Conservation (phyloP, 1,140 invertebrate species). For the Euura saliciscinereae region DNA sequence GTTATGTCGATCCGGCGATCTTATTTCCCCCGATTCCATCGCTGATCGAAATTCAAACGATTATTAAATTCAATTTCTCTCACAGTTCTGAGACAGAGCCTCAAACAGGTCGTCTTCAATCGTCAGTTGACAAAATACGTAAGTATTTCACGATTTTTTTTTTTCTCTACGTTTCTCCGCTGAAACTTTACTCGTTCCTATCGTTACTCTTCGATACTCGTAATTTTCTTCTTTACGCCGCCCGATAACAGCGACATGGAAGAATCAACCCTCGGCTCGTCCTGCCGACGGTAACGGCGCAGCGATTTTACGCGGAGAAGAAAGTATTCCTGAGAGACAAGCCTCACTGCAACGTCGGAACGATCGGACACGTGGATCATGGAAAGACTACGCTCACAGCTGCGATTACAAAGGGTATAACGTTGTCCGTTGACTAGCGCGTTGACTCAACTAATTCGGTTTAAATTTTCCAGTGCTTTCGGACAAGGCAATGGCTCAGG, state of each 20-base stretch:
- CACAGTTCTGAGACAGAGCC: slow-evolving; percentile 44
- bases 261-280: slow-evolving; percentile 33
- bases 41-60: too few relatives aligned
- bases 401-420: slow-evolving; percentile 89
- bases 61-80: slow-evolving; percentile 10
- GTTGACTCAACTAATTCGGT: not conserved
- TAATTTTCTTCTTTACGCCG: not conserved
- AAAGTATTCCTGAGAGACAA: slow-evolving; percentile 80
- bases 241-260: slow-evolving; percentile 27
- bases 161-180: not conserved
- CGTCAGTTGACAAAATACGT: slow-evolving; percentile 46
- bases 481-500: slow-evolving; percentile 81
- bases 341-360: slow-evolving; percentile 98
- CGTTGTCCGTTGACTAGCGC: not conserved
- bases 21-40: too few relatives aligned
- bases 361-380: slow-evolving; percentile 99
- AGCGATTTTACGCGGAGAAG: slow-evolving; percentile 72
- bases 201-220: not conserved
- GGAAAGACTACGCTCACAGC: slow-evolving; percentile 99
- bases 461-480: slow-evolving; percentile 67
- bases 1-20: too few relatives aligned
- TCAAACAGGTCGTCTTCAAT: slow-evolving; percentile 36
- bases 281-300: slow-evolving; percentile 40
- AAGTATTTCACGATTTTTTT: slow-evolving; percentile 28
- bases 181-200: not conserved